These are phyloP conservation scores for Otis tarda DNA, from an alignment of 2,113 vertebrate species.

Conservation along the genomic window DNA sequence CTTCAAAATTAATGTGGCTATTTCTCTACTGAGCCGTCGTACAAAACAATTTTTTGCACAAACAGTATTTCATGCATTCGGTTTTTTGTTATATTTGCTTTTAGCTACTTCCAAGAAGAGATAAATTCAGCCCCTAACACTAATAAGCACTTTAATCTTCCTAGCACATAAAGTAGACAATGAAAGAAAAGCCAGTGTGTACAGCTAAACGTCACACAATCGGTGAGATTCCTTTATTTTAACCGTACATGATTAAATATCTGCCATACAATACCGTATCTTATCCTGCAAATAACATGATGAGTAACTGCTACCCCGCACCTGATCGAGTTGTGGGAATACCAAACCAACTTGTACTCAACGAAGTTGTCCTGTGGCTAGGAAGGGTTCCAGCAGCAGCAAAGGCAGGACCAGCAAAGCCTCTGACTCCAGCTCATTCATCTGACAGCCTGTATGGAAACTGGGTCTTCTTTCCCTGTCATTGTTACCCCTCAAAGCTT, in stretches of 20 bases:
- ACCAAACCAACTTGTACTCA: not conserved
- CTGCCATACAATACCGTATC: not conserved
- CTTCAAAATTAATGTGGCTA: not conserved
- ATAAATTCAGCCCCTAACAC: not conserved
- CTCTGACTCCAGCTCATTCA: not conserved
- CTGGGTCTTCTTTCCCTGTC: not conserved
- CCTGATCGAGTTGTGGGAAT: not conserved
- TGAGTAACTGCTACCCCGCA: not conserved
- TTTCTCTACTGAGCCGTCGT: not conserved
- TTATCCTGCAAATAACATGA: not conserved
- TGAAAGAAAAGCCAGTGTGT: not conserved
- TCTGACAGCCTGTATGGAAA: not conserved
- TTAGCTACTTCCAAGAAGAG: not conserved
- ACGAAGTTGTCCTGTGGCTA: not conserved
- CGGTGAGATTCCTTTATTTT: not conserved
- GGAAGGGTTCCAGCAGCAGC: not conserved
- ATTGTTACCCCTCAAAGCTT: not conserved
- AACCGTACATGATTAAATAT: not conserved
- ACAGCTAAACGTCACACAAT: not conserved
- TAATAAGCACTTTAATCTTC: not conserved
- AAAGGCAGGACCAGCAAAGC: not conserved
- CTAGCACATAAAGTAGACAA: not conserved
- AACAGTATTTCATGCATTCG: not conserved
- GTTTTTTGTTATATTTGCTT: conserved; percentile 1
- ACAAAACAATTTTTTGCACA: not conserved